These are phyloP conservation scores for Dryadula phaetusa DNA, from an alignment of 2,888 invertebrate genomes.

Conservation along the genomic window DNA sequence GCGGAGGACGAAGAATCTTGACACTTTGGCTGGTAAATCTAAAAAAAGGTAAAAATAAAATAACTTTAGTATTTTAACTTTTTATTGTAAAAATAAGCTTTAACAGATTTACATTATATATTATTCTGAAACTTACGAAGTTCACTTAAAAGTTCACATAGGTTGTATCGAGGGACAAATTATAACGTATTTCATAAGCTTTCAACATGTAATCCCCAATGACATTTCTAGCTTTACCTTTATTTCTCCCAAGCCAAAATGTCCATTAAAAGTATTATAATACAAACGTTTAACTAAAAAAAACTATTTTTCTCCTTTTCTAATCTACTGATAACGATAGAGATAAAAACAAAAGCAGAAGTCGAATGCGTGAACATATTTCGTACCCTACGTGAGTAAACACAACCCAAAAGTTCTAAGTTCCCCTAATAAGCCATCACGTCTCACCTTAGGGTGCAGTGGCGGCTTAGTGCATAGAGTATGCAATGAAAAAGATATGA, in stretches of 20 bases:
- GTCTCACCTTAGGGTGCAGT: constrained; percentile 76
- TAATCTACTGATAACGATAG: constrained; percentile 49
- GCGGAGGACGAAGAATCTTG: too few species aligned
- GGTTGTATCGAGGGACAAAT: constrained; percentile 63
- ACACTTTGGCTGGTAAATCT: too few species aligned
- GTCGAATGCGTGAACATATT: constrained; percentile 72
- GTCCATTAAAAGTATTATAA: constrained; percentile 57
- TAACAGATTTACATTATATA: background rate
- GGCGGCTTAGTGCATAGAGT: constrained; percentile 42
- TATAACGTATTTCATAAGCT: constrained; percentile 63
- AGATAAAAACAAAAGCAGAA: constrained; percentile 58
- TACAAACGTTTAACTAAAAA: constrained; percentile 56
- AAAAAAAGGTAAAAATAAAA: too few species aligned
- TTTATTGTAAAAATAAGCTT: background rate
- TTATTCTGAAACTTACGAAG: background rate
- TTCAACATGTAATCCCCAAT: constrained; percentile 75
- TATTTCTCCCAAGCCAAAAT: constrained; percentile 75
- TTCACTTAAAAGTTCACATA: background rate
- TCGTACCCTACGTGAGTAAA: constrained; percentile 67
- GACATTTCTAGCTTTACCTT: constrained; percentile 67
- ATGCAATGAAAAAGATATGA: constrained; percentile 3
- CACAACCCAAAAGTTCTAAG: constrained; percentile 80
- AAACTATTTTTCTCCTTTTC: constrained; percentile 53
- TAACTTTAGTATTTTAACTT: too few species aligned
- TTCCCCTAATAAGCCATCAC: constrained; percentile 81